Conservation (phyloP, 2,113 vertebrate genomes). For the Murina feae region DNA sequence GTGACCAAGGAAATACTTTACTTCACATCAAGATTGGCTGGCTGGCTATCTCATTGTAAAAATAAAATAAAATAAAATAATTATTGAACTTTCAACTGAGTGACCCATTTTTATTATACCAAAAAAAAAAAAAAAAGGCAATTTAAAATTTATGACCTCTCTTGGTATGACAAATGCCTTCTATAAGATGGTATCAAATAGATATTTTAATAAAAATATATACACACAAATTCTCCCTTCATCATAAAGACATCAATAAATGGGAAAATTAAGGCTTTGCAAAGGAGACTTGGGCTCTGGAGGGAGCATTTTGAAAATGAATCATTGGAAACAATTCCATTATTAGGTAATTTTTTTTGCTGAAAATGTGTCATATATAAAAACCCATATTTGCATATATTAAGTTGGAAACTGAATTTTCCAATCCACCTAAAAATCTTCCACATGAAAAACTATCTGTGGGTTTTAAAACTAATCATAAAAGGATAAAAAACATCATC, state of each 20-base stretch:
- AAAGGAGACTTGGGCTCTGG: not conserved
- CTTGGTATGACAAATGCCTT: not conserved
- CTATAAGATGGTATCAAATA: not conserved
- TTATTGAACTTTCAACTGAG: not conserved
- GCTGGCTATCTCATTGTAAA: not conserved
- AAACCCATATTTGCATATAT: not conserved
- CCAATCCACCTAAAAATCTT: not conserved
- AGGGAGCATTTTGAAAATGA: constrained; percentile 11
- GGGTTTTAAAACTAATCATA: not conserved
- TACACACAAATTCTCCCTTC: not conserved
- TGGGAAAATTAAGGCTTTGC: not conserved
- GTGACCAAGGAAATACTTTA: not conserved
- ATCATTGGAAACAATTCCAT: not conserved
- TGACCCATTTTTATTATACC: not conserved
- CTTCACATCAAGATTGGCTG: not conserved
- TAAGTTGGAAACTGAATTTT: constrained; percentile 34
- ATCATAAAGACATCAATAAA: not conserved
- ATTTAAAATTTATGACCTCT: not conserved
- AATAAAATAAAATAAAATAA: not conserved
- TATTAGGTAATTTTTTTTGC: constrained; percentile 24
- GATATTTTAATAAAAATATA: not conserved
- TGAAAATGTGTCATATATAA: not conserved
- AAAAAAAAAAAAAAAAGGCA: not conserved
- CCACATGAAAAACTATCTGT: not conserved
- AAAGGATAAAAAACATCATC: constrained; percentile 4